A percentile compares a stretch with the other conserved stretches of the same genome.
phyloP scores from a whole-genome alignment of 2,113 vertebrate species.

The Sorex araneus region DNA sequence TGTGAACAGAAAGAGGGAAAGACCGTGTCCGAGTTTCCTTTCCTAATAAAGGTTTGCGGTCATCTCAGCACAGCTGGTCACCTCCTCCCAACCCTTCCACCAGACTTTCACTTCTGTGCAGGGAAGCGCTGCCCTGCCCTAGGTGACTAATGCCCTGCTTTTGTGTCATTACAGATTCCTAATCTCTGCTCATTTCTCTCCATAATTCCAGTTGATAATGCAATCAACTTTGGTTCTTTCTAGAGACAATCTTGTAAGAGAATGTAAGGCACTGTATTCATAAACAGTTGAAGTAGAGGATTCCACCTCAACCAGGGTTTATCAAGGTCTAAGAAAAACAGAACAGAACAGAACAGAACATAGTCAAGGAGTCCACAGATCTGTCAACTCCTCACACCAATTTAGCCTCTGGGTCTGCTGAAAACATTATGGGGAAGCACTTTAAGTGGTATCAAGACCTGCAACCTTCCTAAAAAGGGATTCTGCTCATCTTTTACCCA shows the following conservation, averaged over 20 bases:
- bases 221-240: slow-evolving; percentile 45
- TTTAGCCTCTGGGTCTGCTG: background rate
- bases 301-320: slow-evolving; percentile 55
- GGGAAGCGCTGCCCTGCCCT: background rate
- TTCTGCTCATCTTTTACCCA: slow-evolving; percentile 1
- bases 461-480: slow-evolving; percentile 15
- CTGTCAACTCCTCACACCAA: background rate
- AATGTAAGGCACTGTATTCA: slow-evolving; percentile 8
- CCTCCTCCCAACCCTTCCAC: background rate
- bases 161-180: slow-evolving; percentile 36
- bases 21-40: background rate
- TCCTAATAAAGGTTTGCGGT: background rate
- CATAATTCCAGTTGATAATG: slow-evolving; percentile 52
- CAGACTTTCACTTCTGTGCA: background rate
- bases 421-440: background rate
- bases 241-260: slow-evolving; percentile 15
- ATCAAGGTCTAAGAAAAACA: slow-evolving; percentile 7
- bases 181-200: slow-evolving; percentile 55
- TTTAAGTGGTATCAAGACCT: background rate
- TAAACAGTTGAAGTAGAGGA: background rate
- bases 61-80: background rate
- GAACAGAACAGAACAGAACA: background rate
- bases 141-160: background rate
- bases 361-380: background rate
- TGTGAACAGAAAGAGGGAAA: background rate